A percentile compares a stretch with the other conserved stretches of the same genome.
Conservation (phyloP, 2,888 invertebrate genomes). For the Scrobipalpa atriplicella region DNA sequence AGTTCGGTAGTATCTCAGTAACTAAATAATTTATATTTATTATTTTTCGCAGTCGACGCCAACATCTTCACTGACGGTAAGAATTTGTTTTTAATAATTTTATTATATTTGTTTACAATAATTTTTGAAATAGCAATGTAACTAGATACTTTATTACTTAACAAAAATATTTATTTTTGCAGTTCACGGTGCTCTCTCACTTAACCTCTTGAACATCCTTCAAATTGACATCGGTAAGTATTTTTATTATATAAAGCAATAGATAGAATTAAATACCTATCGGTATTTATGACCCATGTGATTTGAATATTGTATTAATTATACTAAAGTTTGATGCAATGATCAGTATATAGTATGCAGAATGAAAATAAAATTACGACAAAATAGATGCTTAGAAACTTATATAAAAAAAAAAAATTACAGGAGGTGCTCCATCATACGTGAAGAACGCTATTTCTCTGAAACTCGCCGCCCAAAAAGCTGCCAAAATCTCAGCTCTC, state of each 20-base stretch:
- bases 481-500: conserved; percentile 4
- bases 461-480: not conserved
- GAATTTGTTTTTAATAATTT: not conserved
- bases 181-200: not conserved
- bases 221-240: conserved; percentile 7
- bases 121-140: not conserved
- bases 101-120: not conserved
- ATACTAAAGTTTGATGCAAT: too few species aligned
- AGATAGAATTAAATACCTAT: not conserved
- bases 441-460: not conserved
- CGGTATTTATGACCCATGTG: too few species aligned
- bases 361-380: too few species aligned
- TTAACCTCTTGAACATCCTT: not conserved
- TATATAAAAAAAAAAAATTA: not conserved
- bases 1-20: too few species aligned
- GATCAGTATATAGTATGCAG: too few species aligned
- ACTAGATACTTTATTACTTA: not conserved
- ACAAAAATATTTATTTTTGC: not conserved
- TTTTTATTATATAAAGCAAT: not conserved
- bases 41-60: not conserved
- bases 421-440: not conserved
- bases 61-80: conserved; percentile 1
- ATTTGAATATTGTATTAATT: too few species aligned
- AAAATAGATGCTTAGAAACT: too few species aligned
- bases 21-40: not conserved